Percentiles rank a stretch among this genome's conserved stretches.
Evolutionary conservation across 1,140 invertebrate species (phyloP).

Genomic region (Hormaphis cornu): DNA sequence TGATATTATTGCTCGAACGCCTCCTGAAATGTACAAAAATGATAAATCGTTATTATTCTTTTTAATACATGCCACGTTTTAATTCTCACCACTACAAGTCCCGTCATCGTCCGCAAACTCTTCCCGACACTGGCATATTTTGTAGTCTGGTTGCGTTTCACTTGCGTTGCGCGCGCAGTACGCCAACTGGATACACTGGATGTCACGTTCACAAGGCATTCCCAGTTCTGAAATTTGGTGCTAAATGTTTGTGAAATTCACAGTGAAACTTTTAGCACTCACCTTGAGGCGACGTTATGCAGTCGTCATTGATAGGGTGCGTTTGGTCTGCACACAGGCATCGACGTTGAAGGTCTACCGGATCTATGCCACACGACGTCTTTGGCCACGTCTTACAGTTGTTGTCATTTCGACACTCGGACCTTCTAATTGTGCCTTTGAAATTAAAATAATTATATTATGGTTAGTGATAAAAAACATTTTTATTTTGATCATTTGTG

Average conservation of each 20-base stretch:
- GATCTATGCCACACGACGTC: constrained; percentile 27
- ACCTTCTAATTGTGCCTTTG: not conserved
- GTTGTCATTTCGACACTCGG: constrained; percentile 4
- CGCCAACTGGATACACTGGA: not conserved
- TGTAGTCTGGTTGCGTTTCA: not conserved
- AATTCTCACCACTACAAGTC: constrained; percentile 5
- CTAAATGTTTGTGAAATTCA: not conserved
- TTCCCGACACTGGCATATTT: constrained; percentile 14
- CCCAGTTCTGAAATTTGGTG: not conserved
- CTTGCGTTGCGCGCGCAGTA: not conserved
- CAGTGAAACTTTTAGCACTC: not conserved
- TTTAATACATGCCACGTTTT: too few species aligned
- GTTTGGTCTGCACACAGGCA: constrained; percentile 29
- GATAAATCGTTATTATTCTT: not conserved
- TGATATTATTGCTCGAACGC: not conserved
- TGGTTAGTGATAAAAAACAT: not conserved
- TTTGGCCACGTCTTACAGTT: not conserved
- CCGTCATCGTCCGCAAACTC: constrained; percentile 5
- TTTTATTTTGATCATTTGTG: too few species aligned
- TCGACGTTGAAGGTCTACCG: not conserved
- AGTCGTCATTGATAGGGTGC: constrained; percentile 25
- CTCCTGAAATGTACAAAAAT: not conserved
- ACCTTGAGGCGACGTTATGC: constrained; percentile 22
- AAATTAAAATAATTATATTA: not conserved
- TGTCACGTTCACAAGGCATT: not conserved